Conservation (phyloP, 2,113 vertebrate genomes). For the Anhinga rufa region DNA sequence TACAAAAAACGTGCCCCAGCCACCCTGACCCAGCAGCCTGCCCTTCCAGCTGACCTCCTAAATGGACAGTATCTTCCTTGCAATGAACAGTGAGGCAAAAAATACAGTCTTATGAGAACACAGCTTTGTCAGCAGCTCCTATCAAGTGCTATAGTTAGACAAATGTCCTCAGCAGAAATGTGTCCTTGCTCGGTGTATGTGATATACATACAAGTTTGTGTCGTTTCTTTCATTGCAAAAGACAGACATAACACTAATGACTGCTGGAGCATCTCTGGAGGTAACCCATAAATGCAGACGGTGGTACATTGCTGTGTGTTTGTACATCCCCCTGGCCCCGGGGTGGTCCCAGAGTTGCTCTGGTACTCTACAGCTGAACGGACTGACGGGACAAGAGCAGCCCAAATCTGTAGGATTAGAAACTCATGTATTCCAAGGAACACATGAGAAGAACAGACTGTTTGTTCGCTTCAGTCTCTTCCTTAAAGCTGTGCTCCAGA, state of each 20-base stretch:
- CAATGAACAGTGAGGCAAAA: background rate
- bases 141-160: background rate
- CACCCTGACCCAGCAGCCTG: background rate
- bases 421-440: background rate
- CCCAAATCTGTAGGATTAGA: background rate
- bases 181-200: background rate
- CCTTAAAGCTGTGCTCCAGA: slow-evolving; percentile 28
- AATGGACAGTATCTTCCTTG: background rate
- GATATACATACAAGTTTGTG: background rate
- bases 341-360: background rate
- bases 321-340: too few species aligned
- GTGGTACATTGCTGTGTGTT: background rate
- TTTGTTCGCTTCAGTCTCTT: background rate
- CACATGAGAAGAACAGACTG: slow-evolving; percentile 21
- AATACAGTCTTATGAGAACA: background rate
- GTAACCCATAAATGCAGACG: fast-evolving
- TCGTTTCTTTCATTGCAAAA: background rate
- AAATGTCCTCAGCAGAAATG: background rate
- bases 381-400: background rate
- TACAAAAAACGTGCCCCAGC: background rate
- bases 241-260: background rate
- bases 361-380: background rate
- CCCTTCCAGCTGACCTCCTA: background rate
- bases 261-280: background rate
- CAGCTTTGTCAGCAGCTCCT: background rate